Evolutionary conservation across 2,113 vertebrate genomes (phyloP).

Genomic region (pig (Sus scrofa)): T2T-Sscrofa CM000828.6:73688001-73688500

Average conservation of each 20-base stretch:
- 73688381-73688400: rapidly evolving
- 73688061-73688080: too few relatives aligned
- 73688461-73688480: not conserved
- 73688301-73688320: not conserved
- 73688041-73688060: too few relatives aligned
- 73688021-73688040: too few relatives aligned
- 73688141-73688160: too few relatives aligned
- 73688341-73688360: rapidly evolving
- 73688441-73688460: not conserved
- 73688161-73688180: too few relatives aligned
- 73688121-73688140: too few relatives aligned
- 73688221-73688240: not conserved
- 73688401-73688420: not conserved
- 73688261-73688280: not conserved
- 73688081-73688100: too few relatives aligned
- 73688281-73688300: too few relatives aligned
- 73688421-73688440: not conserved
- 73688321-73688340: not conserved
- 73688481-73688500: not conserved
- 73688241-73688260: not conserved
- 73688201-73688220: not conserved
- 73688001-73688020: too few relatives aligned
- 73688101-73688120: too few relatives aligned
- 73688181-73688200: not conserved
- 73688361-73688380: not conserved